phyloP scores from a whole-genome alignment of 2,888 invertebrate species.

The Thymelicus sylvestris region DNA sequence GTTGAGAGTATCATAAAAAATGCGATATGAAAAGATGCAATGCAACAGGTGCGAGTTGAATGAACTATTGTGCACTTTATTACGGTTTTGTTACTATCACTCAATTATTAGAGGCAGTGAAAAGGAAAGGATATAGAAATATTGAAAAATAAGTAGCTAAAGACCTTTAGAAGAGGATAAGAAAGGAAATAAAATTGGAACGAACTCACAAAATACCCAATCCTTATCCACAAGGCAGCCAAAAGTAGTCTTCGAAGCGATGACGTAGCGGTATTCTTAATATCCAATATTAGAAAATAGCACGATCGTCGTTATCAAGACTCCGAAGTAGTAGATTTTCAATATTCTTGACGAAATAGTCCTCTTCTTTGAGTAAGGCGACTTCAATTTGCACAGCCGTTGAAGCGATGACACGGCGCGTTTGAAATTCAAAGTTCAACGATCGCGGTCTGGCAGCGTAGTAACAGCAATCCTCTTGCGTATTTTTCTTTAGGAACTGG shows the following conservation, averaged over 20 bases:
- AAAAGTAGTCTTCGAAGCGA: neutral
- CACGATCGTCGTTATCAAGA: neutral
- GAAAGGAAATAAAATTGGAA: neutral
- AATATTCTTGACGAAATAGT: no score
- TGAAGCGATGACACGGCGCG: neutral
- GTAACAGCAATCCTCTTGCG: neutral
- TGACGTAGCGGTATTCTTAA: neutral
- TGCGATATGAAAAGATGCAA: neutral
- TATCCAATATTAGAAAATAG: neutral
- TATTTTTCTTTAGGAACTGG: no score
- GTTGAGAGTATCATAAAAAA: neutral
- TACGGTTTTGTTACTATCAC: neutral
- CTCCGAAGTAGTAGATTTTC: neutral
- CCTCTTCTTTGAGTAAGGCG: neutral
- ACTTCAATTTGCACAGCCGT: neutral
- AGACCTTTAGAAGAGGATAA: slow-evolving; percentile 1
- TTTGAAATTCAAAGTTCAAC: neutral
- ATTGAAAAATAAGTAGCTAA: neutral
- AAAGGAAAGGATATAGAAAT: neutral
- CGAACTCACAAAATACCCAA: neutral
- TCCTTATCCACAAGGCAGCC: slow-evolving; percentile 3
- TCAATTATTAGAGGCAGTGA: slow-evolving; percentile 1
- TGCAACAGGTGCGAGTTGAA: neutral
- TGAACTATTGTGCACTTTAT: neutral
- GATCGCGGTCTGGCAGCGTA: neutral